phyloP scores from a whole-genome alignment of 2,113 vertebrate genomes.

The Charina bottae region DNA sequence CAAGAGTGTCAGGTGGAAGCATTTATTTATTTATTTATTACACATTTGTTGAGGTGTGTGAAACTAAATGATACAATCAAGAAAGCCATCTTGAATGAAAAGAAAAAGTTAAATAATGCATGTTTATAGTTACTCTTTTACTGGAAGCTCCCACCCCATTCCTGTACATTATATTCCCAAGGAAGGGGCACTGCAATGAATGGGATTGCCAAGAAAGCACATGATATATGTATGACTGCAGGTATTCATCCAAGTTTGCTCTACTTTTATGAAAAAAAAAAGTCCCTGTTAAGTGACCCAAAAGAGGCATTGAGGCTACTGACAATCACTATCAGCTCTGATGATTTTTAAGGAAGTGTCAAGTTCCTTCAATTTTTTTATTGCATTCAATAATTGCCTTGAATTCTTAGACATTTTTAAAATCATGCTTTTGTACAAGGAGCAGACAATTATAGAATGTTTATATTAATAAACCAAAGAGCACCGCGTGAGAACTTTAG shows the following conservation, averaged over 20 bases:
- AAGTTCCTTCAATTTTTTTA: conserved; percentile 3
- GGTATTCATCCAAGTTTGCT: background rate
- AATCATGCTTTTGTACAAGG: background rate
- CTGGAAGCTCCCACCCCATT: background rate
- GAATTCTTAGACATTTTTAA: background rate
- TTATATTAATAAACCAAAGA: background rate
- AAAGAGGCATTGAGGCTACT: background rate
- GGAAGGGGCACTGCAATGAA: background rate
- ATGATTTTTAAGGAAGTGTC: conserved; percentile 1
- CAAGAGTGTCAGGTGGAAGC: background rate
- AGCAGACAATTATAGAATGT: background rate
- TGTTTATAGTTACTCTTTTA: background rate
- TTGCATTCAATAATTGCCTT: conserved; percentile 6
- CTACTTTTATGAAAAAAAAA: conserved; percentile 13
- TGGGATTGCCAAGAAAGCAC: background rate
- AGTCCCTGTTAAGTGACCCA: background rate
- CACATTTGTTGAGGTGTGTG: conserved; percentile 11
- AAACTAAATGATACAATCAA: background rate
- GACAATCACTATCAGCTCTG: background rate
- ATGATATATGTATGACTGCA: background rate
- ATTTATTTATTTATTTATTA: background rate
- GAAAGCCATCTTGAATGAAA: background rate
- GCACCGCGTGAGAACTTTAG: conserved; percentile 14
- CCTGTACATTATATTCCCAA: background rate
- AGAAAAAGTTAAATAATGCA: background rate